Conservation (phyloP, 2,113 vertebrate species). For the Pteruthius melanotis region DNA sequence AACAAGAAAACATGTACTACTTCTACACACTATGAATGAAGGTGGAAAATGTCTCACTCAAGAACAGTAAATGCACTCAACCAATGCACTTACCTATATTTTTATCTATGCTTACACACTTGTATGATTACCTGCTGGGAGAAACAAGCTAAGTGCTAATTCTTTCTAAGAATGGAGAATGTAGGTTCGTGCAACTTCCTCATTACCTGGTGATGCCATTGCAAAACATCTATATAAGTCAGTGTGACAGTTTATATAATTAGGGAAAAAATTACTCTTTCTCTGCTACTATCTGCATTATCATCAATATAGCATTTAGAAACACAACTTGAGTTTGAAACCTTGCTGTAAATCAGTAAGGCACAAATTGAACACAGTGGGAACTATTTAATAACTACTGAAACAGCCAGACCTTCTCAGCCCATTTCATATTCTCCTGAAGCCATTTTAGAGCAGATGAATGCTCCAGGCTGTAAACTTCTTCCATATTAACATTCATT, state of each 20-base stretch:
- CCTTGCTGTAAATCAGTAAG: not conserved
- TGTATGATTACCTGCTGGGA: not conserved
- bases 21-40: not conserved
- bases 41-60: not conserved
- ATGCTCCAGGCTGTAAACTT: conserved; percentile 83
- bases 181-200: not conserved
- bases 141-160: not conserved
- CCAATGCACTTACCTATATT: not conserved
- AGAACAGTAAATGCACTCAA: not conserved
- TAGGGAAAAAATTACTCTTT: not conserved
- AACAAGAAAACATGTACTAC: not conserved
- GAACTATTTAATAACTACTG: conserved; percentile 57
- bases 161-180: not conserved
- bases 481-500: conserved; percentile 80
- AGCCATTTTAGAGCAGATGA: conserved; percentile 84
- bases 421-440: conserved; percentile 86
- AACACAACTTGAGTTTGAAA: not conserved
- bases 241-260: not conserved
- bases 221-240: not conserved
- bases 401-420: conserved; percentile 83
- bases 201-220: not conserved
- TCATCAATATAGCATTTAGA: not conserved
- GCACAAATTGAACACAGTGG: not conserved
- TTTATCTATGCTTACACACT: not conserved
- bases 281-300: not conserved